Evolutionary conservation across 1,140 invertebrate genomes (phyloP).

Genomic region (Diorhabda elongata): DNA sequence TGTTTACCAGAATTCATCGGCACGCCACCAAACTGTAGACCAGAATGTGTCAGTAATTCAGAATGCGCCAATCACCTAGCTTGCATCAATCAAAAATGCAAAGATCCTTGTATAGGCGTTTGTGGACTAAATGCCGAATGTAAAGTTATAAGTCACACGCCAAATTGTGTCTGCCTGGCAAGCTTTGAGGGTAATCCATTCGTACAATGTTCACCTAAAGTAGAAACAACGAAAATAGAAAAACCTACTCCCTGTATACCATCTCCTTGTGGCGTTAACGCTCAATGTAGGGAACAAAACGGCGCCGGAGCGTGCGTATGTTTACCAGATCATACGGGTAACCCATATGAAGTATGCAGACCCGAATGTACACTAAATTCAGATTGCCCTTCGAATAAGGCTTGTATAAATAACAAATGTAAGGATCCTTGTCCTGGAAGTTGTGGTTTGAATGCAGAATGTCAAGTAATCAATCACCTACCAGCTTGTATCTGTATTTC

Average conservation of each 20-base stretch:
- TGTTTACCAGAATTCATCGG: slow-evolving; percentile 69
- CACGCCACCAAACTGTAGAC: slow-evolving; percentile 68
- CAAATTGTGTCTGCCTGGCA: slow-evolving; percentile 60
- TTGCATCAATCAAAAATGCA: slow-evolving; percentile 60
- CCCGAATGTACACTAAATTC: slow-evolving; percentile 62
- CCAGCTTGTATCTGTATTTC: slow-evolving; percentile 65
- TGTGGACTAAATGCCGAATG: slow-evolving; percentile 68
- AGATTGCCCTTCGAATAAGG: slow-evolving; percentile 65
- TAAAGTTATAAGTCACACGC: slow-evolving; percentile 61
- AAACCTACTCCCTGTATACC: slow-evolving; percentile 60
- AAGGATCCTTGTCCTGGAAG: slow-evolving; percentile 68
- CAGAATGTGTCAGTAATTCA: slow-evolving; percentile 66
- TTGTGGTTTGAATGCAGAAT: slow-evolving; percentile 69
- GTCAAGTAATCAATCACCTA: slow-evolving; percentile 68
- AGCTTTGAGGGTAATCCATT: slow-evolving; percentile 59
- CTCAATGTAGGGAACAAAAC: slow-evolving; percentile 63
- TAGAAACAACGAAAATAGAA: slow-evolving; percentile 29
- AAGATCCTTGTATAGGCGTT: slow-evolving; percentile 61
- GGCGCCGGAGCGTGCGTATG: slow-evolving; percentile 67
- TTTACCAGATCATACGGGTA: slow-evolving; percentile 66
- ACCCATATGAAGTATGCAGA: slow-evolving; percentile 71
- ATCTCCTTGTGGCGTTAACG: slow-evolving; percentile 71
- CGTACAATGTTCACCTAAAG: slow-evolving; percentile 48
- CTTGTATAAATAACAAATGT: slow-evolving; percentile 67
- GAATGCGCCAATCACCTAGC: slow-evolving; percentile 62